Evolutionary conservation across 2,797 vertebrate genomes (phyloP).

Genomic region (Phataginus tricuspis): DNA sequence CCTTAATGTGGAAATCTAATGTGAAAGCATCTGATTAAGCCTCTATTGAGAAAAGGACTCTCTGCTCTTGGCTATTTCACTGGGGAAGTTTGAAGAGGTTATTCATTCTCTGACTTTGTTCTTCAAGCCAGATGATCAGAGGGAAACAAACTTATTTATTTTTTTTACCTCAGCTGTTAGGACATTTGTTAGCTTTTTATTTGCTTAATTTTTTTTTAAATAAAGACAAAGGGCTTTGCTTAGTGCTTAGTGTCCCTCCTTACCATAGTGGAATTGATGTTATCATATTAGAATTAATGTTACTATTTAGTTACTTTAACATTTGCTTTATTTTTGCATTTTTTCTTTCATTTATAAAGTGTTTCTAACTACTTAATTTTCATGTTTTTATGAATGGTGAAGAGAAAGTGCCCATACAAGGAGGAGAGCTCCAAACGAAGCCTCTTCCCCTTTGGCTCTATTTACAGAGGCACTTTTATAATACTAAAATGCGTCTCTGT

Average conservation of each 20-base stretch:
- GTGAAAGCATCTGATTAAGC: background rate
- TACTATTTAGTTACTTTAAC: background rate
- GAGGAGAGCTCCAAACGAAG: background rate
- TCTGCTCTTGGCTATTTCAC: background rate
- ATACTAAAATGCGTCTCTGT: background rate
- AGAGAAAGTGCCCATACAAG: background rate
- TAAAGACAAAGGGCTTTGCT: background rate
- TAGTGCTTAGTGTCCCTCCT: background rate
- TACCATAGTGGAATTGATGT: background rate
- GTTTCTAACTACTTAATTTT: background rate
- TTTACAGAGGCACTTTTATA: background rate
- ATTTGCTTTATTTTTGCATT: background rate
- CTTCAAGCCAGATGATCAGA: background rate
- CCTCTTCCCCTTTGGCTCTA: background rate
- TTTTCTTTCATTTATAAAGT: background rate
- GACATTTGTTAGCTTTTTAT: background rate
- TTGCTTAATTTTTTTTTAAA: background rate
- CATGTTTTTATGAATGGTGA: background rate
- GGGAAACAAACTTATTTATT: background rate
- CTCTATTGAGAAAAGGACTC: background rate
- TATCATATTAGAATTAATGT: background rate
- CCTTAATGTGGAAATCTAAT: background rate
- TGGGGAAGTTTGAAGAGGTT: constrained; percentile 6
- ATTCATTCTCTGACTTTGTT: background rate
- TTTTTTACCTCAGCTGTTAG: background rate